phyloP scores from a whole-genome alignment of 2,797 vertebrate genomes.

The Smutsia temminckii region DNA sequence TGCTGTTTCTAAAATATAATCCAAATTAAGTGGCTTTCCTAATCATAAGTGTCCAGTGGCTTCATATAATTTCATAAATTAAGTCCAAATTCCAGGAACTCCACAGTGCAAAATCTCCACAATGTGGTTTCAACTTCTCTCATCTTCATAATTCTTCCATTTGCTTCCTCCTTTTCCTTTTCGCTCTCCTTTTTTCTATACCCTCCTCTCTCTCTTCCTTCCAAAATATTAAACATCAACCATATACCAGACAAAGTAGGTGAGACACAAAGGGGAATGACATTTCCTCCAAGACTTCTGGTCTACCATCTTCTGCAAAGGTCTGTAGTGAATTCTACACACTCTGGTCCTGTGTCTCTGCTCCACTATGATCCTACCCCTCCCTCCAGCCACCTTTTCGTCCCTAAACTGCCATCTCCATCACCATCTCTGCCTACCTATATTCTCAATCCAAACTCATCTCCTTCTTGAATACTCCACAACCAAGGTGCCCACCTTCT shows the following conservation, averaged over 20 bases:
- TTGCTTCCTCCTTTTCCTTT: not conserved
- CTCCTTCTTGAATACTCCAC: not conserved
- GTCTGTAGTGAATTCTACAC: accelerated
- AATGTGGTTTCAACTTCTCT: not conserved
- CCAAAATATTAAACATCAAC: not conserved
- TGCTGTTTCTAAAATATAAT: not conserved
- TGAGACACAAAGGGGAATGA: not conserved
- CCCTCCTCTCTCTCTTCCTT: not conserved
- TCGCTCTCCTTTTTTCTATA: not conserved
- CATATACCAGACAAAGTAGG: not conserved
- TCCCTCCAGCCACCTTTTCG: not conserved
- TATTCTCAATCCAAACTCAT: not conserved
- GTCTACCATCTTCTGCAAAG: not conserved
- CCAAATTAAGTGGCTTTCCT: not conserved
- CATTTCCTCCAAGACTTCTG: not conserved
- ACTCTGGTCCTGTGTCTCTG: not conserved
- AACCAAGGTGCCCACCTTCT: not conserved
- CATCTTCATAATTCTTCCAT: not conserved
- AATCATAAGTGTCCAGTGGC: not conserved
- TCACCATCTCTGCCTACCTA: not conserved
- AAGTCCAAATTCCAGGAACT: not conserved
- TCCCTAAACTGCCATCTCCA: not conserved
- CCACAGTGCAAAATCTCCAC: not conserved
- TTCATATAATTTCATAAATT: conserved; percentile 12
- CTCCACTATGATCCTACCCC: not conserved